A percentile compares a stretch with the other conserved stretches of the same genome.
Conservation (phyloP, 2,797 vertebrate genomes). For the Coendou prehensilis region DNA sequence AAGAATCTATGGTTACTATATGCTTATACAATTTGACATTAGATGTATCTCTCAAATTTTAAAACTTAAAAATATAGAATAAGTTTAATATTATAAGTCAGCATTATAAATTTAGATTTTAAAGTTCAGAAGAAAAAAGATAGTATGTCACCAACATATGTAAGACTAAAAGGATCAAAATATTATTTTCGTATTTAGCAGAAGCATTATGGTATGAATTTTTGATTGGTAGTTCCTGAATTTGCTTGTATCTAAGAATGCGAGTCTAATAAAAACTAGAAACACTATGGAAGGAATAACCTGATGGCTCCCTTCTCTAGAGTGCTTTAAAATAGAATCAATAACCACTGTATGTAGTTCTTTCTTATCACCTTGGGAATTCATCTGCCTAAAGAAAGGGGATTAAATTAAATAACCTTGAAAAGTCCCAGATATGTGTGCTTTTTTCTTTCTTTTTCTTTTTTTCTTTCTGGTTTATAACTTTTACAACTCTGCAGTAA, state of each 20-base stretch:
- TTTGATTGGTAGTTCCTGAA: not conserved
- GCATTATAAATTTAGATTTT: not conserved
- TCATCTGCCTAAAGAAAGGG: not conserved
- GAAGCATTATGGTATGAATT: not conserved
- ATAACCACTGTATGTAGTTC: not conserved
- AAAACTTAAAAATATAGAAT: not conserved
- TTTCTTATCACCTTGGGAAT: not conserved
- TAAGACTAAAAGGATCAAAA: not conserved
- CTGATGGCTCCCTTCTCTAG: not conserved
- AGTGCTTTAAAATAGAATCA: constrained; percentile 52
- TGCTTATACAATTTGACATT: not conserved
- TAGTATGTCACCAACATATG: not conserved
- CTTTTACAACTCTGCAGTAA: not conserved
- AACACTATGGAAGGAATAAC: not conserved
- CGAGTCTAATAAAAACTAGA: not conserved
- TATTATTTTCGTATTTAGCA: not conserved
- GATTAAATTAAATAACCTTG: constrained; percentile 27
- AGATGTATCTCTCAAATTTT: not conserved
- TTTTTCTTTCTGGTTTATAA: not conserved
- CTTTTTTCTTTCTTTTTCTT: not conserved
- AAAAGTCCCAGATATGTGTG: not conserved
- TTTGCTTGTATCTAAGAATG: not conserved
- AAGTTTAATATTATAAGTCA: not conserved
- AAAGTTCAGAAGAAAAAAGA: not conserved
- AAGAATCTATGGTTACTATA: not conserved